Evolutionary conservation across 2,888 invertebrate genomes (phyloP), one percentile per base, ranked within the genome.

Genomic region (Netelia fuscicornis): DNA sequence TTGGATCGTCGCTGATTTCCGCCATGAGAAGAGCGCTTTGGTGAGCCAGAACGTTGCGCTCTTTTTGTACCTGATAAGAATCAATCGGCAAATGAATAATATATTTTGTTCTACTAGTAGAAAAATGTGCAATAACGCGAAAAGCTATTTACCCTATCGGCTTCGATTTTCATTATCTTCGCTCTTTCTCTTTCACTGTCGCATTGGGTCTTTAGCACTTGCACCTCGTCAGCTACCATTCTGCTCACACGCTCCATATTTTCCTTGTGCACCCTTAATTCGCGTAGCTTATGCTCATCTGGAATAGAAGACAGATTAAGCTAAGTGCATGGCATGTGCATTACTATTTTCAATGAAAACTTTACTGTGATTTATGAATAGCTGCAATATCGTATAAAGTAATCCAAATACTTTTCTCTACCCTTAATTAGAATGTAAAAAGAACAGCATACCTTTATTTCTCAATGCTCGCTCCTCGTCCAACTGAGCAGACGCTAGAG

Each of bases 1-100:
- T 94, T n/a, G 94, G 94, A 6, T 96, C 92, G 87, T 95, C 95
- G 52, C 94, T 94, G 68, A 96, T 93, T 60, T 96, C 95, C 0
- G 95, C 96, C 94, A 96, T 94, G 17, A 97, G 93, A 20, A 97
- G 93, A 0, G 96, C 95, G 89, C 96, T 96, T 93, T 96, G 96
- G 90, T 97, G 96, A 0, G 96, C 96, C 65, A 97, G 92, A 8
- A 96, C 95, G 87, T 95, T 95, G 20, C 95, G 92, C 89, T 96
- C 95, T 87, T 96, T 96, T 91, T 96, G 96, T 0, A 96, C 96
- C 90, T 95, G 58, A 3, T 56, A 85, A n/a, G 0, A 9, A 79
- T 64, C 42, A 56, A 68, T 25, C 54, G 25, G 25, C 25, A 23
- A 42, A 37, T 64, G 2, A 67, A 20, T 11, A 30, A 54, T 2